A percentile compares a stretch with the other conserved stretches of the same genome.
These are phyloP conservation scores for Bombycilla garrulus DNA, from an alignment of 2,113 vertebrate genomes.

Conservation along the genomic window DNA sequence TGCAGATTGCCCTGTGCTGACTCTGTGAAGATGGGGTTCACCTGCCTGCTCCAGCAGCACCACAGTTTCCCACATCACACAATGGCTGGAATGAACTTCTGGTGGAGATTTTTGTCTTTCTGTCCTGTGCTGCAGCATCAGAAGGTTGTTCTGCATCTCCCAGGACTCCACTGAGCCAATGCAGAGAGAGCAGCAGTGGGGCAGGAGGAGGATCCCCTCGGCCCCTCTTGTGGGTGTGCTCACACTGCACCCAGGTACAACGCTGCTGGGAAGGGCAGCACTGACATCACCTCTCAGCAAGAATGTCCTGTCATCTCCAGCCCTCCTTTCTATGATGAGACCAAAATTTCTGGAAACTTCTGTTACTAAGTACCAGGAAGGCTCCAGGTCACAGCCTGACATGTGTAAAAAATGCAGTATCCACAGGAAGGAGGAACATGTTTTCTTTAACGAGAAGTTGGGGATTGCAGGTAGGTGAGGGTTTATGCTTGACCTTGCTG, in stretches of 20 bases:
- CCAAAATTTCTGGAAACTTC: not conserved
- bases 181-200: not conserved
- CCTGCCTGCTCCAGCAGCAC: not conserved
- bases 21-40: not conserved
- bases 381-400: not conserved
- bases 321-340: fast-evolving
- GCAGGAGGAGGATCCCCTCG: not conserved
- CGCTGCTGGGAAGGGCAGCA: not conserved
- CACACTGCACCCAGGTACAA: fast-evolving
- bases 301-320: not conserved
- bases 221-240: not conserved
- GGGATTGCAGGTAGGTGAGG: not conserved
- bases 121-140: not conserved
- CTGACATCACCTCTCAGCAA: fast-evolving
- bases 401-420: not conserved
- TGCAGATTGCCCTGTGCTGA: not conserved
- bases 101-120: not conserved
- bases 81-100: fast-evolving
- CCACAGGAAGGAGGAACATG: not conserved
- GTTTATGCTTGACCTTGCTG: not conserved
- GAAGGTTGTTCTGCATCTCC: not conserved
- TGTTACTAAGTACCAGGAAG: not conserved
- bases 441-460: not conserved
- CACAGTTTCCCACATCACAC: fast-evolving
- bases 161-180: fast-evolving